Percentiles rank a stretch among this genome's conserved stretches.
Evolutionary conservation across 2,113 vertebrate species (phyloP).

Genomic region (Gymnarchus niloticus): DNA sequence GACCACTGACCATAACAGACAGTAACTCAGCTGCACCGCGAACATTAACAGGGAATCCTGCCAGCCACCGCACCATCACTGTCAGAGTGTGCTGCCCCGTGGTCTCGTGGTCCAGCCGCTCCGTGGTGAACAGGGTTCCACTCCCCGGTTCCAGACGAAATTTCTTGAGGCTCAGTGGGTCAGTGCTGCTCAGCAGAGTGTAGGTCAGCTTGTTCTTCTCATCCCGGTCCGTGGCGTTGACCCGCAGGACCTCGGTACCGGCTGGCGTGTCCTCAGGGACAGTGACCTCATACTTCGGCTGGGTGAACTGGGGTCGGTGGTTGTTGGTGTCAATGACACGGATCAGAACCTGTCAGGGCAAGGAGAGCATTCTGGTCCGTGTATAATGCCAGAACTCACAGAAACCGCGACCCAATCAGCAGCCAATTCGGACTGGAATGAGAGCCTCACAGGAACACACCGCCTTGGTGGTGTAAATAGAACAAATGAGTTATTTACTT

Average conservation of each 20-base stretch:
- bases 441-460: too few relatives aligned
- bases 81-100: constrained; percentile 83
- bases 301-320: constrained; percentile 86
- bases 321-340: constrained; percentile 96
- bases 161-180: constrained; percentile 85
- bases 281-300: constrained; percentile 74
- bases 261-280: constrained; percentile 78
- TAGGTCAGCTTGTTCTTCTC: constrained; percentile 96
- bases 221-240: constrained; percentile 81
- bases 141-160: constrained; percentile 87
- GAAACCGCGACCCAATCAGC: too few relatives aligned
- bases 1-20: neutral
- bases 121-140: constrained; percentile 75
- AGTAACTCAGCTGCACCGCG: neutral
- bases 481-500: too few relatives aligned
- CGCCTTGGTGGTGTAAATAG: too few relatives aligned
- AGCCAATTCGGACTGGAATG: too few relatives aligned
- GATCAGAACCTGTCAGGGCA: constrained; percentile 76
- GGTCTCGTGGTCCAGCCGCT: constrained; percentile 86
- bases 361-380: neutral
- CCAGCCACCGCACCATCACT: constrained; percentile 73
- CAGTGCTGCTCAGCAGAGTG: constrained; percentile 84
- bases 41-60: neutral
- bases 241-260: constrained; percentile 79
- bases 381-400: too few relatives aligned